Evolutionary conservation across 2,888 invertebrate genomes (phyloP), one percentile per base, ranked within the genome.

Genomic region (Hydroisotoma schaefferi): DNA sequence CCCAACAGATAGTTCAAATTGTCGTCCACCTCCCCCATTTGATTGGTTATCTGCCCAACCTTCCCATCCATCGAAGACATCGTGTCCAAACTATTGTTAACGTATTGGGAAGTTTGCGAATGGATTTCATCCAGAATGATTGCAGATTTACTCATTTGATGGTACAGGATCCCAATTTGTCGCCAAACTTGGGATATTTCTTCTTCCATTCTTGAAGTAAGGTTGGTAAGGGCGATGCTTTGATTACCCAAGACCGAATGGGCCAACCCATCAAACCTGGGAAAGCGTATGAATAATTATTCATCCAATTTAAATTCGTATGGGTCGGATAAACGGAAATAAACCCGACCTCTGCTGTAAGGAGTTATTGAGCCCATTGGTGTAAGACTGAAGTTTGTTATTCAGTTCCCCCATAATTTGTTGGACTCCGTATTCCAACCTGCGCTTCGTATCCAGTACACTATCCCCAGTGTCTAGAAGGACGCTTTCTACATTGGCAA

Each of bases 111-210:
- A 8, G 90, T 88, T 76, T 87, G 87, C 72, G 84, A 83, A 49
- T 88, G 85, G 38, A 93, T 82, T 69, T 85, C 84, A 63, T 86
- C 86, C n/a, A 93, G 77, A 2, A 87, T 82, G 40, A 83, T 83
- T 48, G 87, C 86, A 74, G 85, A 90, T 61, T 85, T 84, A 28
- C 84, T 85, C 74, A 93, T 84, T 75, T 91, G 89, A 73, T 86
- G 85, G 76, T 88, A 86, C 88, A 93, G 89, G 58, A 88, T 86
- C 66, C 90, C 90, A 71, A 93, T 91, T 77, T 91, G 92, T 23
- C 90, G 80, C 92, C 92, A 92, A 18, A 93, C 90, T 76, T 89
- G 87, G 68, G 86, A 84, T 76, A 91, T 86, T 75, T 90, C 90
- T 43, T 69, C 69, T 73, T 90, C 90, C 74, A 92, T 85, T 74